Conservation (phyloP, 2,113 vertebrate species). For the Ovis canadensis region DNA sequence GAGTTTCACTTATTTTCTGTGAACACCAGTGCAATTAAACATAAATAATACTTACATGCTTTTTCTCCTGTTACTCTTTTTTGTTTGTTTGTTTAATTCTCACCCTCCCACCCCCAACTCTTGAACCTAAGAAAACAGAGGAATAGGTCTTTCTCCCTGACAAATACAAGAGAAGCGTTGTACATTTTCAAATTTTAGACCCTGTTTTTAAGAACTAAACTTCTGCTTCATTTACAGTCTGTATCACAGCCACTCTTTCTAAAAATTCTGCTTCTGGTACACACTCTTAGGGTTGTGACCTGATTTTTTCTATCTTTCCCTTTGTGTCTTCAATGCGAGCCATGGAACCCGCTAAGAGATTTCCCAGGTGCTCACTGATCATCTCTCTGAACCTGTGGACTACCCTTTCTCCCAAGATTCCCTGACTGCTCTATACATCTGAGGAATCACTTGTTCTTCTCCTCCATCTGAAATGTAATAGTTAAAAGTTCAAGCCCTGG, state of each 20-base stretch:
- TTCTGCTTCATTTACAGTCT: background rate
- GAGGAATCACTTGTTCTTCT: background rate
- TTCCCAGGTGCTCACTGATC: background rate
- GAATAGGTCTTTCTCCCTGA: background rate
- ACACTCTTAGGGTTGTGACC: background rate
- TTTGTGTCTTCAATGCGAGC: background rate
- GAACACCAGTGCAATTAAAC: background rate
- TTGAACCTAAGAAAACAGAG: background rate
- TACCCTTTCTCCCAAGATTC: background rate
- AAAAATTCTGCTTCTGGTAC: background rate
- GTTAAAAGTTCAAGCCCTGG: background rate
- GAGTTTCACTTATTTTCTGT: background rate
- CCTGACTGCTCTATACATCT: background rate
- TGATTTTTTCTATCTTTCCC: background rate
- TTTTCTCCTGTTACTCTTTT: background rate
- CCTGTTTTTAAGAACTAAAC: background rate
- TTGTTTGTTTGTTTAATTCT: background rate
- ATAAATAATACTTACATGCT: background rate
- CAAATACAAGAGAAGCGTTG: background rate
- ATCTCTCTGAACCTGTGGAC: background rate
- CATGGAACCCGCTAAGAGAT: background rate
- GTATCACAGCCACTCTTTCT: background rate
- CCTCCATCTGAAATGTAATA: background rate
- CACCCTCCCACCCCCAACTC: too few species aligned
- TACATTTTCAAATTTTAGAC: background rate